Base-by-base conservation (phyloP, 2,797 vertebrate species). In the Poecilia wingei region DNA sequence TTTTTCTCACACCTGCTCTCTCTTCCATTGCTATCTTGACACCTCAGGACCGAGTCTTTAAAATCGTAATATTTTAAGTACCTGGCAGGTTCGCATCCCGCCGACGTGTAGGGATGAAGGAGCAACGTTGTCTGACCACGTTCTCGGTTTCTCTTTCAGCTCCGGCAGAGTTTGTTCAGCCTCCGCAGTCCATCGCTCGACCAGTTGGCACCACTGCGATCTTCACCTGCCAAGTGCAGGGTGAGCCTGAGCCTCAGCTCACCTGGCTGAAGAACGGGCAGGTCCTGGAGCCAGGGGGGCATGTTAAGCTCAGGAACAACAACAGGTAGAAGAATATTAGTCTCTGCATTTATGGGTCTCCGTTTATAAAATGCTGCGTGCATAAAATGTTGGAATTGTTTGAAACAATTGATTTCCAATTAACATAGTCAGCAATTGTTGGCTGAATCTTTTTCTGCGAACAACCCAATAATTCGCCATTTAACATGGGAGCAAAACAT, bases 261-360 rank as follows among this genome's bases (percentile, higher is more conserved):
- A 99, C 97, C 0, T 99, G 98, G 98, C 90, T 99, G 92, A 98
- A 98, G 95, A 99, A 99, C 0, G 98, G 98, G 9, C 97, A 97
- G 92, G 96, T 99, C 76, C 92, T 99, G 90, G 97, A 98, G 88
- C 96, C 98, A 0, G 96, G 96, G 0, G 96, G 96, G 7, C 98
- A 98, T 16, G 96, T 99, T 87, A 97, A 97, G 90, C 95, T 99
- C 93, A 98, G 97, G 95, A 99, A 99, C 82, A 98, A 98, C 94
- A 99, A 99, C 96, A 99, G 98, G 98, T 98, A 75, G 75, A 57
- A 18, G 45, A 49, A 47, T 25, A 55, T 18, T 0, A 20, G 8
- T 39, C 9, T 31, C 41, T 77, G 39, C 39, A 41, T 69, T 12
- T 41, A 25, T 33, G 43, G 22, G 5, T 41, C 14, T 31, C 28